A percentile compares a stretch with the other conserved stretches of the same genome.
These are phyloP conservation scores for Andricus curvator DNA, from an alignment of 2,888 invertebrate species.

Conservation along the genomic window DNA sequence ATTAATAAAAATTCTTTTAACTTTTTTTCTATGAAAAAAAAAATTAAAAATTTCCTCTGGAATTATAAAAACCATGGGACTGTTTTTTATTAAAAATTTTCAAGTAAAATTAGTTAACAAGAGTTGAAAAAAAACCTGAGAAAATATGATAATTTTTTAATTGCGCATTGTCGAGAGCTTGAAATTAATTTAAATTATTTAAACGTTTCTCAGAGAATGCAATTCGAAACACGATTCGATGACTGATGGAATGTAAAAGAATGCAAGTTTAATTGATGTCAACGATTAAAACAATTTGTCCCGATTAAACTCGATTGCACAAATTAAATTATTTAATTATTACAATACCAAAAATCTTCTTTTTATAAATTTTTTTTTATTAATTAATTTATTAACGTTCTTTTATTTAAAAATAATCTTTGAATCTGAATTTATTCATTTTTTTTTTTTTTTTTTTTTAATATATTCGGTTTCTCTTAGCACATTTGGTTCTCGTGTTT, in stretches of 20 bases:
- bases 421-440: not conserved
- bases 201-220: not conserved
- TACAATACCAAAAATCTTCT: not conserved
- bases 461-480: not conserved
- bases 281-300: slow-evolving; percentile 10
- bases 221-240: slow-evolving; percentile 14
- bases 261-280: slow-evolving; percentile 31
- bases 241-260: not conserved
- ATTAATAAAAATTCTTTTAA: too few relatives aligned
- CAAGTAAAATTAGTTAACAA: not conserved
- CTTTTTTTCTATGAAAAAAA: too few relatives aligned
- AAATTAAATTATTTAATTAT: slow-evolving; percentile 7
- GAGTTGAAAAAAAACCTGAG: not conserved
- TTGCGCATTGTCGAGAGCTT: not conserved
- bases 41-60: too few relatives aligned
- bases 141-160: slow-evolving; percentile 8
- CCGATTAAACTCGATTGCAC: not conserved
- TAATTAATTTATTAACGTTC: too few relatives aligned
- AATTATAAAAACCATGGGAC: not conserved
- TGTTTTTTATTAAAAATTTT: not conserved
- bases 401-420: not conserved
- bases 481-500: slow-evolving; percentile 2
- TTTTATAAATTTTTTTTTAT: not conserved
- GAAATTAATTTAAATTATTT: slow-evolving; percentile 8
- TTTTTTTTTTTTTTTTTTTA: not conserved